These are phyloP conservation scores for Philopotamus ludificatus DNA, from an alignment of 1,140 invertebrate genomes.

Conservation along the genomic window DNA sequence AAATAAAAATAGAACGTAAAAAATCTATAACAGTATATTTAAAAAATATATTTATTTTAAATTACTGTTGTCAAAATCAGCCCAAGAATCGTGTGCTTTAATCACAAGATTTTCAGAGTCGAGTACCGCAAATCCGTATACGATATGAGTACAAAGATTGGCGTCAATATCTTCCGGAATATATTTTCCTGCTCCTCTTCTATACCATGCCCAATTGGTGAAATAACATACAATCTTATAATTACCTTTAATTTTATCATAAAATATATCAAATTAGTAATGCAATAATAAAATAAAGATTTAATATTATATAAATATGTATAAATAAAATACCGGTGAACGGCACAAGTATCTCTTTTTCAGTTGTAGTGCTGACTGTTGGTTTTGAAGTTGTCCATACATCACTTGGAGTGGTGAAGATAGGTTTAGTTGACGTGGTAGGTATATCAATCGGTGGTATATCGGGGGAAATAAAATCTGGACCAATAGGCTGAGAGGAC, in stretches of 20 bases:
- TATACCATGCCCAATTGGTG: constrained; percentile 93
- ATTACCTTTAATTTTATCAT: constrained; percentile 47
- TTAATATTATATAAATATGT: not conserved
- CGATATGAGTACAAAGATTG: constrained; percentile 84
- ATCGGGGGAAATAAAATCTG: not conserved
- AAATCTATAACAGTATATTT: not conserved
- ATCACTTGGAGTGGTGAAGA: not conserved
- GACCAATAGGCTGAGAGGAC: constrained; percentile 25
- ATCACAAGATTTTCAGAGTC: constrained; percentile 74
- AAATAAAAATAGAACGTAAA: not conserved
- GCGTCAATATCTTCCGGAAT: constrained; percentile 82
- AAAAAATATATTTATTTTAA: not conserved
- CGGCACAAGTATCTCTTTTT: not conserved
- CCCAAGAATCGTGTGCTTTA: constrained; percentile 85
- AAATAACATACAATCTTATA: constrained; percentile 88
- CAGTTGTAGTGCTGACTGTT: constrained; percentile 41
- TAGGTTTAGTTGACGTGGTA: not conserved
- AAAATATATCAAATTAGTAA: not conserved
- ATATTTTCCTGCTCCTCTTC: constrained; percentile 78
- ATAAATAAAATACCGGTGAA: constrained; percentile 8
- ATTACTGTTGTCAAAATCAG: constrained; percentile 80
- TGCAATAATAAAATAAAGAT: not conserved
- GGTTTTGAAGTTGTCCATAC: constrained; percentile 16
- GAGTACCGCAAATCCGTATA: constrained; percentile 89
- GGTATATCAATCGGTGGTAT: not conserved